Evolutionary conservation across 2,888 invertebrate genomes (phyloP), one percentile per base, ranked within the genome.

Genomic region (Philhelius pedissequus): DNA sequence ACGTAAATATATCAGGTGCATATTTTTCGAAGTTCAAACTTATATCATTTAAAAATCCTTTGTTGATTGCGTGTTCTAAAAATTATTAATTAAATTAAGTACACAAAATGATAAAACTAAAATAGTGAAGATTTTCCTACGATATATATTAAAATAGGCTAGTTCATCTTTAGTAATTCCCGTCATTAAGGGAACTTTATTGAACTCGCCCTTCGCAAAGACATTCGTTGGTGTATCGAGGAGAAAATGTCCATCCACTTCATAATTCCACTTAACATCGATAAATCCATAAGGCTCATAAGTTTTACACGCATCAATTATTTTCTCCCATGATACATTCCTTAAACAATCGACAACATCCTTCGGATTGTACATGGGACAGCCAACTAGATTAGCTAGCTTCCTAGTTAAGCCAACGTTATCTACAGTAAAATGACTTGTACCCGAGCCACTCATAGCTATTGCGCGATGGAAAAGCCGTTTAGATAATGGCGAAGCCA

Each of bases 391-490:
- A 25, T 91, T 88, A 0, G 95, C 95, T 87, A 95, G 93, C 86
- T 93, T 93, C 43, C 92, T 91, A 0, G 94, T 94, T 79, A 94
- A 89, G 58, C 92, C 89, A 2, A 92, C 25, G 68, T 90, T 90
- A 0, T 93, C 92, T 0, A 93, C 90, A 5, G 92, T 91, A 86
- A 90, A 92, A 45, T 93, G 93, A 40, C 92, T 92, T 0, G 92
- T 91, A 0, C 93, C 92, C 0, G 95, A 93, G 0, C 94, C 94
- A 86, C 95, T 95, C 93, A 94, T 94, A 0, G 94, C 93, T 8
- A 95, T 94, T 0, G 93, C 95, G 48, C 93, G 92, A 88, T 95
- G 95, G 90, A 95, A 95, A 0, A 96, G 88, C 90, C 93, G 94
- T 89, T 90, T 91, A 0, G 94, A 93, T 92, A 95, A 92, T 0